phyloP scores from a whole-genome alignment of 2,113 vertebrate species.

The Apodemus speciosus region DNA sequence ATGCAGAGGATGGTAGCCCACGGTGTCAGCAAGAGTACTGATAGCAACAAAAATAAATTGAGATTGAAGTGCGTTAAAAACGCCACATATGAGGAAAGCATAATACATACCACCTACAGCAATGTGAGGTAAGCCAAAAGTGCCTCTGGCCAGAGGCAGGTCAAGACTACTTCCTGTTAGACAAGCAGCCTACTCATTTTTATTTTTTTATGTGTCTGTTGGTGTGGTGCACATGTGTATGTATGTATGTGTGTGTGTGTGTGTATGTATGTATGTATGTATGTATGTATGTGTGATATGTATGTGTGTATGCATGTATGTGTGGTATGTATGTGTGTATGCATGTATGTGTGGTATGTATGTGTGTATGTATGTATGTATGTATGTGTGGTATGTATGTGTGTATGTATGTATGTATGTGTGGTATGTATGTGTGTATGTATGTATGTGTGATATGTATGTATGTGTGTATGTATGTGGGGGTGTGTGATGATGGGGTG shows the following conservation, averaged over 20 bases:
- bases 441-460: background rate
- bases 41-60: background rate
- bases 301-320: background rate
- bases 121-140: background rate
- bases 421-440: background rate
- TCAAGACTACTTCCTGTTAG: background rate
- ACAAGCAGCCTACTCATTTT: background rate
- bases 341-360: background rate
- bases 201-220: background rate
- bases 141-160: background rate
- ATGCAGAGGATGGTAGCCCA: background rate
- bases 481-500: background rate
- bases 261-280: background rate
- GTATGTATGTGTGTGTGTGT: background rate
- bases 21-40: background rate
- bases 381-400: background rate
- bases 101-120: no score
- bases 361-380: background rate
- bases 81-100: background rate
- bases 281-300: background rate
- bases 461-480: background rate
- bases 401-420: fast-evolving
- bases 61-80: background rate
- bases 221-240: background rate
- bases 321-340: background rate